Evolutionary conservation across 2,888 invertebrate genomes (phyloP).

Genomic region (Flexamia atlantica): DNA sequence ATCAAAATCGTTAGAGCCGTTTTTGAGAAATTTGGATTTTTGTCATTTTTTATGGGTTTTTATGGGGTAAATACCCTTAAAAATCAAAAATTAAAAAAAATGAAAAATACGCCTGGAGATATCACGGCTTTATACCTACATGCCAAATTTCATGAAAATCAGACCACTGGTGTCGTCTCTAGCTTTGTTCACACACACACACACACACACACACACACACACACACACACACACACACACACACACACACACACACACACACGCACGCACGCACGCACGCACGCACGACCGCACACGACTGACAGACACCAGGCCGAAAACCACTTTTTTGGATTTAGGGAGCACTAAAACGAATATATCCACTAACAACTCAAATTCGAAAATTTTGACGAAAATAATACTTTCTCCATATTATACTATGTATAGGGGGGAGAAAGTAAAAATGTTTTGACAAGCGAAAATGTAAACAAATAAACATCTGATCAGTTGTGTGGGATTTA

Average conservation of each 20-base stretch:
- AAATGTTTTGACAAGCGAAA: too few relatives aligned
- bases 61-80: too few relatives aligned
- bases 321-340: background rate
- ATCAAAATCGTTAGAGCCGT: too few relatives aligned
- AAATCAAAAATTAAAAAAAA: too few relatives aligned
- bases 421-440: conserved; percentile 9
- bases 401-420: conserved; percentile 9
- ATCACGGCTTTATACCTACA: background rate
- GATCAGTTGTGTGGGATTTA: too few relatives aligned
- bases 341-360: background rate
- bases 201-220: background rate
- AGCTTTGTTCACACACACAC: background rate
- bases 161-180: background rate
- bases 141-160: background rate
- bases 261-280: background rate
- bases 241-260: conserved; percentile 5
- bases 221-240: conserved; percentile 1
- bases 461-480: too few relatives aligned
- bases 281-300: background rate
- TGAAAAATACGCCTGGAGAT: too few relatives aligned
- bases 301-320: background rate
- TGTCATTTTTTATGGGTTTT: too few relatives aligned
- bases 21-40: too few relatives aligned
- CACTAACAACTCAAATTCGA: background rate
- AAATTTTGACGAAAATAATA: conserved; percentile 5